Evolutionary conservation across 2,113 vertebrate species (phyloP).

Genomic region (Steatornis caripensis): DNA sequence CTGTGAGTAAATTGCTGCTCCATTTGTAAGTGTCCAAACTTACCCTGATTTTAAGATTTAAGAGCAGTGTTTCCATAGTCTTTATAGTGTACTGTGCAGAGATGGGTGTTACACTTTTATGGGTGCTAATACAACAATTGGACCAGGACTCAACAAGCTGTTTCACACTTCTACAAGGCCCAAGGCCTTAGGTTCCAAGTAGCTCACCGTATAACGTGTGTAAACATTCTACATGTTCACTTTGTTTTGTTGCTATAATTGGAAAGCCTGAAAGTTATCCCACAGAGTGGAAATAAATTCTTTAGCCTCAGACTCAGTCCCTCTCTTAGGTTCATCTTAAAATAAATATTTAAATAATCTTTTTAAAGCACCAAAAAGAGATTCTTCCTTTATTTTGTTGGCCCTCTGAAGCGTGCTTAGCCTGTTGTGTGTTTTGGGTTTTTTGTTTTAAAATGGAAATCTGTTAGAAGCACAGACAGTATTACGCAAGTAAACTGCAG

Average conservation of each 20-base stretch:
- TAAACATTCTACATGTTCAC: not conserved
- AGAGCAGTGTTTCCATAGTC: not conserved
- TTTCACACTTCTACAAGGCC: not conserved
- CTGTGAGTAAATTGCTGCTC: not conserved
- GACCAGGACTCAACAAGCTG: too few relatives aligned
- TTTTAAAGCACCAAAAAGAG: not conserved
- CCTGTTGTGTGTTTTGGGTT: not conserved
- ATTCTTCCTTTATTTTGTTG: not conserved
- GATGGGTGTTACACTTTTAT: not conserved
- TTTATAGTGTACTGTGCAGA: not conserved
- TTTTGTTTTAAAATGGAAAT: not conserved
- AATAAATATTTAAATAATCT: not conserved
- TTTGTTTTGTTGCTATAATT: not conserved
- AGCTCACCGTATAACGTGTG: not conserved
- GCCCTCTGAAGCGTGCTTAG: not conserved
- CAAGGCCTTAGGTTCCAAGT: not conserved
- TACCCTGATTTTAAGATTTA: not conserved
- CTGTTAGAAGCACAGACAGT: not conserved
- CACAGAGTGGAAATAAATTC: not conserved
- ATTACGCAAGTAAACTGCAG: constrained; percentile 23
- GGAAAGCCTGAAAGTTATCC: not conserved
- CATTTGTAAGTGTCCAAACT: not conserved
- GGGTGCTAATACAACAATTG: not conserved
- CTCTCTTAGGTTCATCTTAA: not conserved
- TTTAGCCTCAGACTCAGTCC: not conserved